These are phyloP conservation scores for Megalops atlanticus DNA, from an alignment of 2,113 vertebrate genomes.

Conservation along the genomic window DNA sequence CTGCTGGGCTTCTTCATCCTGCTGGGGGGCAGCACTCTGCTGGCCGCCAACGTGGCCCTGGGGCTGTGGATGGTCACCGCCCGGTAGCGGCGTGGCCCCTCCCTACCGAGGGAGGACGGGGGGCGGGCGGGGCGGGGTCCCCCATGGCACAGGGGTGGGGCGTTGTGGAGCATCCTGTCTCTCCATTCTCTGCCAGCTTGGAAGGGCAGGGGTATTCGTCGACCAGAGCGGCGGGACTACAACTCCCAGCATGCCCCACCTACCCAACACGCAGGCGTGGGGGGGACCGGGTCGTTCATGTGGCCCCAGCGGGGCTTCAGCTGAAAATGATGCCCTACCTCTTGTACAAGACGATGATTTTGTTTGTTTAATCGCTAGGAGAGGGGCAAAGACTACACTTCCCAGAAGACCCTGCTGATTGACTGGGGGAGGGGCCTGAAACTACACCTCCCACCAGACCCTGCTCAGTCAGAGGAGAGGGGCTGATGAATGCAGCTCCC, in stretches of 20 bases:
- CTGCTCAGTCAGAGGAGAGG: background rate
- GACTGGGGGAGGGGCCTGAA: background rate
- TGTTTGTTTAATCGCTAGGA: no score
- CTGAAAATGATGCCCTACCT: background rate
- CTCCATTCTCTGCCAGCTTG: background rate
- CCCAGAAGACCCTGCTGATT: background rate
- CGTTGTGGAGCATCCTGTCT: background rate
- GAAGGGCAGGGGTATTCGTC: no score
- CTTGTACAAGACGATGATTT: background rate
- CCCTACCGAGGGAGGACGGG: background rate
- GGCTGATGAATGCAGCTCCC: no score
- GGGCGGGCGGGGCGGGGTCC: background rate
- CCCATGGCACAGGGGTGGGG: background rate
- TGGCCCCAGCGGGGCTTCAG: background rate
- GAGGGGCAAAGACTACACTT: background rate
- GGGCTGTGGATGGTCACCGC: constrained; percentile 98
- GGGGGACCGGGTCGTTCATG: background rate
- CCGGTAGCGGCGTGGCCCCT: constrained; percentile 67
- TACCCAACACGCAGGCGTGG: background rate
- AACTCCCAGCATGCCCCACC: constrained; percentile 30
- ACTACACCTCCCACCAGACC: background rate
- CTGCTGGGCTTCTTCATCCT: constrained; percentile 93
- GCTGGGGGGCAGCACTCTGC: constrained; percentile 87
- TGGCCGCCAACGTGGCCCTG: constrained; percentile 94
- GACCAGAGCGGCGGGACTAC: constrained; percentile 18